These are phyloP conservation scores for Cottoperca gobio DNA, from an alignment of 2,797 vertebrate species.

Conservation along the genomic window DNA sequence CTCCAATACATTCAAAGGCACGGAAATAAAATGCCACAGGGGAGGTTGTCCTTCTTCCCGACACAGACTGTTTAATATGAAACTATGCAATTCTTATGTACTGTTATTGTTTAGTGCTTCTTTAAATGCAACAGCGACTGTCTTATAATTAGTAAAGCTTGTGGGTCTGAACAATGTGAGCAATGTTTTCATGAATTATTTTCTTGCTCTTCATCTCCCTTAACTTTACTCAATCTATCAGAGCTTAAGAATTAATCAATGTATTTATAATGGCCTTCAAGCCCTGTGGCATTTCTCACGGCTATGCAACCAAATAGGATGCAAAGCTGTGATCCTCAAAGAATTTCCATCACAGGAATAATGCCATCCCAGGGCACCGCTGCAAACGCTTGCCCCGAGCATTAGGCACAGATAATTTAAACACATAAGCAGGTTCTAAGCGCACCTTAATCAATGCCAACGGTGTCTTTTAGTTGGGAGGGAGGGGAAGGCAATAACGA, in stretches of 20 bases:
- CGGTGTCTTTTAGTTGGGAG: slow-evolving; percentile 80
- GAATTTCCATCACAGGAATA: slow-evolving; percentile 86
- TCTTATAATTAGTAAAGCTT: slow-evolving; percentile 57
- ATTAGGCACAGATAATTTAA: slow-evolving; percentile 86
- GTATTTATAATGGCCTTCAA: slow-evolving; percentile 82
- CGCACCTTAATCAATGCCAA: slow-evolving; percentile 87
- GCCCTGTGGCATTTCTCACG: slow-evolving; percentile 81
- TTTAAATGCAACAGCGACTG: slow-evolving; percentile 34
- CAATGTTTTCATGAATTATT: slow-evolving; percentile 59
- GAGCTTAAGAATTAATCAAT: slow-evolving; percentile 85
- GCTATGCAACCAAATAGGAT: slow-evolving; percentile 87
- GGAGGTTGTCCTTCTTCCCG: slow-evolving; percentile 19
- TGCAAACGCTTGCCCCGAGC: slow-evolving; percentile 83
- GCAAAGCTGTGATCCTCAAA: slow-evolving; percentile 88
- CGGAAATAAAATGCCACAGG: slow-evolving; percentile 38
- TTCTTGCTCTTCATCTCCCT: slow-evolving; percentile 67
- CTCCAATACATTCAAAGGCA: slow-evolving; percentile 8
- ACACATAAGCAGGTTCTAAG: slow-evolving; percentile 88
- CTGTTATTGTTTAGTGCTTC: slow-evolving; percentile 50
- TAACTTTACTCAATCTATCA: slow-evolving; percentile 81
- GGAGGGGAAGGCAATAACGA: slow-evolving; percentile 82
- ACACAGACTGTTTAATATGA: slow-evolving; percentile 40
- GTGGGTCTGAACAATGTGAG: slow-evolving; percentile 53
- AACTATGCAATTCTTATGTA: slow-evolving; percentile 18
- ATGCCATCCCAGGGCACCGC: slow-evolving; percentile 82